Evolutionary conservation across 2,113 vertebrate species (phyloP), one percentile per base, ranked within the genome.

Genomic region (Microcebus murinus): DNA sequence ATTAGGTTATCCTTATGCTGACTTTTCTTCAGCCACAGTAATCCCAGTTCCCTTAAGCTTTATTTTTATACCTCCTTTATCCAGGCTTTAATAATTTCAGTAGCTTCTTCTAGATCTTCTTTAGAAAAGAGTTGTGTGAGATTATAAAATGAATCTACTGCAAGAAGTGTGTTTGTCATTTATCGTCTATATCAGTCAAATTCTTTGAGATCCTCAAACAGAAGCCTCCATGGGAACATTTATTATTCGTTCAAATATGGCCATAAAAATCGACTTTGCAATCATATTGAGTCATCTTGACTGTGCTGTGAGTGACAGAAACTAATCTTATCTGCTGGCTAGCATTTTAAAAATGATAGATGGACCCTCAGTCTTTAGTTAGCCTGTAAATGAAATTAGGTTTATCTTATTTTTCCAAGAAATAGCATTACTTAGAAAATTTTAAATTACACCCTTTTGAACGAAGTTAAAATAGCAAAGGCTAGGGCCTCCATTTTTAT

Each of bases 301-400:
- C 96, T 95, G 94, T 67, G 59, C 95, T 76, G 67, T 97, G 96
- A 98, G 87, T 97, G 97, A 96, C 96, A 97, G 97, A 94, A 95
- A 91, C 95, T 97, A 96, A 97, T 98, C 90, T 98, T 88, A 98
- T 95, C 95, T 97, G n/a, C 92, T 82, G 90, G 96, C 74, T 67
- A 94, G 90, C 90, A 67, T 97, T 98, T 97, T 94, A 67, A 92
- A 97, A 96, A 97, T 97, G 98, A 98, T 97, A 96, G 96, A 98
- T 97, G 96, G 90, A 83, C 84, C 87, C 77, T 85, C 94, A 90
- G 90, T 97, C 92, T 96, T 98, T 96, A 96, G 93, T 98, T 97
- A 97, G 95, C 81, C 84, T 98, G 5, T 79, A 96, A 97, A 97
- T 97, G 90, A 96, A 97, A 96, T 98, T 98, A 98, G 86, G 55